Base-by-base conservation (phyloP, 2,888 invertebrate genomes). In the Tholera decimalis region DNA sequence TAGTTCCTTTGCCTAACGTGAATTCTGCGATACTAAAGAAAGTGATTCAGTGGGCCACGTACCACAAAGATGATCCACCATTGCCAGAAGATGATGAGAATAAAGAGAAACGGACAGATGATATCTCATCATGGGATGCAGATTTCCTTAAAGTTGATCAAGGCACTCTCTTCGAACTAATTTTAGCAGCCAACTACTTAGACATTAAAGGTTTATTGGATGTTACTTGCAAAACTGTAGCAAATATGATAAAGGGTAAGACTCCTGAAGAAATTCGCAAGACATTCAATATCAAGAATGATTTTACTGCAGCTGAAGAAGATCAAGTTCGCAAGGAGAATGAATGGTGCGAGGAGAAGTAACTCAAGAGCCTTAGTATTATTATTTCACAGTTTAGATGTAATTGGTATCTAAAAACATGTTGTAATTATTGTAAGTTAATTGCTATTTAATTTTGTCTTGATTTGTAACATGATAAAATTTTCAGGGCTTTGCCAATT, bases 141-240 rank as follows among this genome's bases (percentile, higher is more conserved):
- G 99, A 99, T 91, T 99, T 99, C 88, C 95, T 99, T 9, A 99
- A 99, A 96, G 99, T 99, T 35, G 99, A 99, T 91, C 99, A 99
- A 91, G 99, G 98, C 67, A 99, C 99, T 1, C 95, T 99, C 15
- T 99, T 99, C 90, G 99, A 99, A 94, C 95, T 99, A 44, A 99
- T 99, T 85, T 94, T 99, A 96, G 99, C 99, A 53, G 99, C 99
- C 9, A 99, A 99, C 93, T 99, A 99, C 90, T 96, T 99, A 85
- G 99, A 99, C 87, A 99, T 99, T 77, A 98, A 98, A 89, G 98
- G 99, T 1, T 96, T 99, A 64, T 93, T 99, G 84, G 99, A 99
- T 93, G 99, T 99, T 0, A 99, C 99, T 0, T 99, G 99, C 95
- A 99, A 99, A 94, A 99, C 99, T 0, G 99, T 99, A 53, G 99